These are phyloP conservation scores for Drosophila differens DNA, from an alignment of 2,888 invertebrate genomes.

Conservation along the genomic window DNA sequence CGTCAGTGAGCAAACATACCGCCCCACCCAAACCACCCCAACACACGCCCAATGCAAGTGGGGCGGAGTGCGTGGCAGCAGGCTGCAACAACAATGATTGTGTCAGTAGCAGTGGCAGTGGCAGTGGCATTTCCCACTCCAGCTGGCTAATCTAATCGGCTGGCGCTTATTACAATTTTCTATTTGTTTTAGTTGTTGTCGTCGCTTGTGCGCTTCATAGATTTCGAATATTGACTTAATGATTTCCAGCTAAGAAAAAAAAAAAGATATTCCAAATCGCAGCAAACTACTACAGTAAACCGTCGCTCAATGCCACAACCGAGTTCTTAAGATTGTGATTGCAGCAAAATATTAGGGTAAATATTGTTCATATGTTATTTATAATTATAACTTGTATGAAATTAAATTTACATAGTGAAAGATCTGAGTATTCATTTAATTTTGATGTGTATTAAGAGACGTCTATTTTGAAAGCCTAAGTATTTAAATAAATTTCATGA, in stretches of 20 bases:
- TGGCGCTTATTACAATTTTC: slow-evolving; percentile 78
- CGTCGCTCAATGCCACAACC: neutral
- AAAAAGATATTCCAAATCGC: neutral
- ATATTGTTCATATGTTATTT: neutral
- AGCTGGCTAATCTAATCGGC: slow-evolving; percentile 70
- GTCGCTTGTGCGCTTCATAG: slow-evolving; percentile 21
- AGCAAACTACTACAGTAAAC: neutral
- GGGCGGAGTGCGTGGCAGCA: slow-evolving; percentile 14
- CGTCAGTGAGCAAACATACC: slow-evolving; percentile 82
- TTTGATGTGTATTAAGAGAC: neutral
- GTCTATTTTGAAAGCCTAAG: no score
- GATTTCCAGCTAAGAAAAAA: slow-evolving; percentile 28
- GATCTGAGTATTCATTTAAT: neutral
- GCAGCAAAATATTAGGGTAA: neutral
- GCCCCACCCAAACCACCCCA: neutral
- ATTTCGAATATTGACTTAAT: slow-evolving; percentile 60
- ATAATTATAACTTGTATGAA: neutral
- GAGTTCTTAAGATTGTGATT: neutral
- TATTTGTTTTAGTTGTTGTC: slow-evolving; percentile 63
- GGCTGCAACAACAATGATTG: slow-evolving; percentile 12
- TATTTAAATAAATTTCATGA: no score
- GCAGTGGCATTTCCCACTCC: slow-evolving; percentile 20
- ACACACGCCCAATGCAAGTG: slow-evolving; percentile 33
- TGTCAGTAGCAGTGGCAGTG: slow-evolving; percentile 6
- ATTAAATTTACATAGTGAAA: neutral